Conservation (phyloP, 2,888 invertebrate genomes). For the Stegana nigrithorax region DNA sequence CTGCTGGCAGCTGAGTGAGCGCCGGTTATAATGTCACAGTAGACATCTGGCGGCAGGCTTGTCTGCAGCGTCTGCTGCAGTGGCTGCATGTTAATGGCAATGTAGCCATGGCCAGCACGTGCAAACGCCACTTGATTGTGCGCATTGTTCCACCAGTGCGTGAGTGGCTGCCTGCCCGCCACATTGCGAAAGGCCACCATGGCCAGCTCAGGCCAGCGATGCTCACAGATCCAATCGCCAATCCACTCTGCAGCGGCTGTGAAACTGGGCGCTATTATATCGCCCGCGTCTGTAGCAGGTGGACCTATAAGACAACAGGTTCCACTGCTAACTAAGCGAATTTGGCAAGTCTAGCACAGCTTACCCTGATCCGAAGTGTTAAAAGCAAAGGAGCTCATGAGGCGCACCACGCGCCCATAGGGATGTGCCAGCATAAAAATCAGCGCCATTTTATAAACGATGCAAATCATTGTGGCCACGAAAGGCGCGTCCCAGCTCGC, state of each 20-base stretch:
- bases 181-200: slow-evolving; percentile 82
- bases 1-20: slow-evolving; percentile 61
- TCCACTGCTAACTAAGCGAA: no score
- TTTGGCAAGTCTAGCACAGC: no score
- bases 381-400: slow-evolving; percentile 88
- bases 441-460: slow-evolving; percentile 78
- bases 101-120: slow-evolving; percentile 78
- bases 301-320: slow-evolving; percentile 70
- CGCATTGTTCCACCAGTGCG: slow-evolving; percentile 83
- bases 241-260: slow-evolving; percentile 74
- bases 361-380: slow-evolving; percentile 69
- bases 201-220: slow-evolving; percentile 80
- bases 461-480: slow-evolving; percentile 74
- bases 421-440: slow-evolving; percentile 89
- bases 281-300: slow-evolving; percentile 72
- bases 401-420: slow-evolving; percentile 76
- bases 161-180: slow-evolving; percentile 71
- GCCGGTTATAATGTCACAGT: slow-evolving; percentile 86
- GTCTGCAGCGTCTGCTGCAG: slow-evolving; percentile 71
- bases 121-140: slow-evolving; percentile 86
- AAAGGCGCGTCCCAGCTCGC: slow-evolving; percentile 70
- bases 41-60: slow-evolving; percentile 79
- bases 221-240: slow-evolving; percentile 82
- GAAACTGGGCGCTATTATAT: slow-evolving; percentile 75
- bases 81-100: slow-evolving; percentile 78